Conservation (phyloP, 2,113 vertebrate species). For the Notechis scutatus region DNA sequence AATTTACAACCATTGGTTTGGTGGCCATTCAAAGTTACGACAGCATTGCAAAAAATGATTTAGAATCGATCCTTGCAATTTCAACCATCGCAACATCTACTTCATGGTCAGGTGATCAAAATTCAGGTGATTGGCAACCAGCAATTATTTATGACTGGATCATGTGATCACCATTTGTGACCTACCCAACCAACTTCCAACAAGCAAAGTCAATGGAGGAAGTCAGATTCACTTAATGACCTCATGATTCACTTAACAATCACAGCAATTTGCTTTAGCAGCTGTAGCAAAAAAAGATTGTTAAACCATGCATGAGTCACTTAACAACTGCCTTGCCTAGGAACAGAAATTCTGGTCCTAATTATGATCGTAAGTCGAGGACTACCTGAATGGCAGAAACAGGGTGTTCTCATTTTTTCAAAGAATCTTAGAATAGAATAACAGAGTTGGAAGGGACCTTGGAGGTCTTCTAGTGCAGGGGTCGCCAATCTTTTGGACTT, state of each 20-base stretch:
- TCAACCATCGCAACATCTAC: neutral
- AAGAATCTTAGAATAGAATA: neutral
- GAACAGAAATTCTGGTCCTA: neutral
- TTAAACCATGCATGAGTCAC: too few relatives aligned
- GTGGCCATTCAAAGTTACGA: neutral
- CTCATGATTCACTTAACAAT: neutral
- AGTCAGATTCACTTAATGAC: neutral
- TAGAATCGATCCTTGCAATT: neutral
- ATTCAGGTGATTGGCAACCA: neutral
- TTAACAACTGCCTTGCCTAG: neutral
- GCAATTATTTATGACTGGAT: neutral
- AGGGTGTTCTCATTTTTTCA: neutral
- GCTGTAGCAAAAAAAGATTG: too few relatives aligned
- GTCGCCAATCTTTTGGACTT: too few relatives aligned
- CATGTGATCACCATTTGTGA: neutral
- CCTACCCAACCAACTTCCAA: too few relatives aligned
- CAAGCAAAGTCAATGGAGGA: too few relatives aligned
- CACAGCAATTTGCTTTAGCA: neutral
- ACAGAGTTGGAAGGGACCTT: too few relatives aligned
- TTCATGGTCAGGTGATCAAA: neutral
- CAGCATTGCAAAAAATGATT: neutral
- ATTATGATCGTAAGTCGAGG: neutral
- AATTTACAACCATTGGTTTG: neutral
- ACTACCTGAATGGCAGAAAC: neutral
- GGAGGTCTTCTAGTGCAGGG: too few relatives aligned